These are phyloP conservation scores for Pogonocichla stellata DNA, from an alignment of 2,113 vertebrate genomes.

Conservation along the genomic window DNA sequence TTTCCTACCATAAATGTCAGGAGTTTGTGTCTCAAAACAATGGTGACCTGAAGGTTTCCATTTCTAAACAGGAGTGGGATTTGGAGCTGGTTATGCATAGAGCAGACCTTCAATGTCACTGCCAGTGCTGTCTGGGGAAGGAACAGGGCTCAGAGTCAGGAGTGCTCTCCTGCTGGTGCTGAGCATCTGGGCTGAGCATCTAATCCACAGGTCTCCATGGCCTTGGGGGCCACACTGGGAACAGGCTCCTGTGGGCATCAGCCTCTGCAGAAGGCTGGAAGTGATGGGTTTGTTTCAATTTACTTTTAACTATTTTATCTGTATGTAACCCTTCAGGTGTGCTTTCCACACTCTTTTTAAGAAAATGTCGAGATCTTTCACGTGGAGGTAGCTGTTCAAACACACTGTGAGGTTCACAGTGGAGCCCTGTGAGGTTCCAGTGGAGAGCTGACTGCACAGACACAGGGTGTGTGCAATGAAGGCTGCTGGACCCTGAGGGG, in stretches of 20 bases:
- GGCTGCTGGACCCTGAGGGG: not conserved
- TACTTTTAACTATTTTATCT: not conserved
- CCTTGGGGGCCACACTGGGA: not conserved
- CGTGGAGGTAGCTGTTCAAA: not conserved
- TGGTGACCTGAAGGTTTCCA: not conserved
- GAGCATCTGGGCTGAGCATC: not conserved
- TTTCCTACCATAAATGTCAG: not conserved
- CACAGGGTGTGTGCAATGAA: not conserved
- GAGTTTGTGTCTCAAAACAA: not conserved
- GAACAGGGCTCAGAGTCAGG: not conserved
- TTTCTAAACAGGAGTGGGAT: not conserved
- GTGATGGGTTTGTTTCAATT: not conserved
- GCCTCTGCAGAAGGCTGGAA: not conserved
- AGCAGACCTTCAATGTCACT: not conserved
- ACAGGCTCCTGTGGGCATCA: not conserved
- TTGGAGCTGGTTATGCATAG: accelerated
- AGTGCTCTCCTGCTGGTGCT: not conserved
- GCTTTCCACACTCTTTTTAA: not conserved
- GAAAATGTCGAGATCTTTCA: not conserved
- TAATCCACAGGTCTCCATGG: not conserved
- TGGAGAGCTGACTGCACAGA: not conserved
- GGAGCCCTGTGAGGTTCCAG: not conserved
- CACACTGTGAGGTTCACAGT: not conserved
- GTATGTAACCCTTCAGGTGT: not conserved
- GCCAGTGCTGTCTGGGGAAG: not conserved